Evolutionary conservation across 2,888 invertebrate species (phyloP).

Genomic region (Noctuana brunneofusca): DNA sequence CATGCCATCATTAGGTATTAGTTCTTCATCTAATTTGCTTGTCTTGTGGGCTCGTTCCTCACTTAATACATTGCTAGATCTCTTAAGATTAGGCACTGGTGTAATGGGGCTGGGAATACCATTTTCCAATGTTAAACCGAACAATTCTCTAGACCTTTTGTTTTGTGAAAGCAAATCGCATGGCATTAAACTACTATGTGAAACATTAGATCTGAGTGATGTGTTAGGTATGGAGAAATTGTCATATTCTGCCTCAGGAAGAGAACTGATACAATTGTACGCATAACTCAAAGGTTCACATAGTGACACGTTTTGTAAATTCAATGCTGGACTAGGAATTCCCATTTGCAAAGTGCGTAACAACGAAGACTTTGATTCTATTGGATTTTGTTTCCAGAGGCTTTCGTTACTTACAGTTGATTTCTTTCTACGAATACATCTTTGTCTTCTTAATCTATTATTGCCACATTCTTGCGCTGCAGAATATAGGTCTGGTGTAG

Average conservation of each 20-base stretch:
- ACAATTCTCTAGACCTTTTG: conserved; percentile 63
- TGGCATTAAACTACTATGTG: conserved; percentile 71
- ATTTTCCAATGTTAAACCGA: conserved; percentile 73
- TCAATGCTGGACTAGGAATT: conserved; percentile 70
- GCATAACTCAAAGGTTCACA: conserved; percentile 62
- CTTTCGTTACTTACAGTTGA: conserved; percentile 73
- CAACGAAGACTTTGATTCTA: conserved; percentile 55
- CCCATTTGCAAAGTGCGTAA: conserved; percentile 71
- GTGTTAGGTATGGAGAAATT: conserved; percentile 40
- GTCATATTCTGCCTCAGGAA: conserved; percentile 35
- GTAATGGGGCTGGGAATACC: conserved; percentile 81
- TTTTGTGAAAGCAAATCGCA: conserved; percentile 55
- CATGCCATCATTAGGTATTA: conserved; percentile 59
- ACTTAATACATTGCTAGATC: conserved; percentile 69
- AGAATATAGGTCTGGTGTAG: conserved; percentile 67
- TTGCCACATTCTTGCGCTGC: conserved; percentile 56
- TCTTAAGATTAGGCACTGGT: conserved; percentile 67
- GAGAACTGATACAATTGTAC: conserved; percentile 49
- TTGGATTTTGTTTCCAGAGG: conserved; percentile 54
- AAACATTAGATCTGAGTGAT: conserved; percentile 64
- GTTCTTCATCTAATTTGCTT: conserved; percentile 78
- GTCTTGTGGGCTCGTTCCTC: conserved; percentile 75
- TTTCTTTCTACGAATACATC: conserved; percentile 81
- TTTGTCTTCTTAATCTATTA: conserved; percentile 78
- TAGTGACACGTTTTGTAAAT: conserved; percentile 63